A percentile compares a stretch with the other conserved stretches of the same genome.
Evolutionary conservation across 2,113 vertebrate genomes (phyloP).

Genomic region (Hemiprocne comata): DNA sequence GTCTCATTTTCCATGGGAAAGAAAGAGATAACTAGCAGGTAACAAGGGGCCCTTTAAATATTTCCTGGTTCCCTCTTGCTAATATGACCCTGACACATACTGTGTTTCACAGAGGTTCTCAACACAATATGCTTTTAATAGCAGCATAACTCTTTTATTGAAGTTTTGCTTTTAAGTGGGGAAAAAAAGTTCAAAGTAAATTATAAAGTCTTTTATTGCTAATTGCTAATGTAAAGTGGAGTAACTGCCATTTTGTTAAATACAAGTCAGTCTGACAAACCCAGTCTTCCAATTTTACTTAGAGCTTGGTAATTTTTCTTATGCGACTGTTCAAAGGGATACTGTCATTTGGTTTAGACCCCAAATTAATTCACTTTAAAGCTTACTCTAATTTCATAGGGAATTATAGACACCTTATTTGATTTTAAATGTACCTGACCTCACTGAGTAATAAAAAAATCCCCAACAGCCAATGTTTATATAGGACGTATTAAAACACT

Average conservation of each 20-base stretch:
- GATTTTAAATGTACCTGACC: background rate
- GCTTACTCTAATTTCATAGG: slow-evolving; percentile 1
- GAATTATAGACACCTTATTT: background rate
- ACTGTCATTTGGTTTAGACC: background rate
- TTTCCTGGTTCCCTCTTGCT: background rate
- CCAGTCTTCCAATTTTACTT: slow-evolving; percentile 9
- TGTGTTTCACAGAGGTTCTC: background rate
- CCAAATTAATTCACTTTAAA: slow-evolving; percentile 11
- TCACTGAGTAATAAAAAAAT: background rate
- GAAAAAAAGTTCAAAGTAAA: background rate
- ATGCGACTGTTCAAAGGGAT: background rate
- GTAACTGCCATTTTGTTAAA: slow-evolving; percentile 13
- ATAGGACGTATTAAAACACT: background rate
- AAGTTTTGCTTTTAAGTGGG: background rate
- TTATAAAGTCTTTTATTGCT: slow-evolving; percentile 46
- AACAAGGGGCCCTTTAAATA: slow-evolving; percentile 37
- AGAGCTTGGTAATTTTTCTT: background rate
- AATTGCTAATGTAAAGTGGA: slow-evolving; percentile 38
- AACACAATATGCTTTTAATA: background rate
- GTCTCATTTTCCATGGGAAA: slow-evolving; percentile 55
- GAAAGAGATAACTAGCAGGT: slow-evolving; percentile 36
- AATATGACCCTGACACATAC: background rate
- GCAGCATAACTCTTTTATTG: background rate
- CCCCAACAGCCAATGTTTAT: background rate
- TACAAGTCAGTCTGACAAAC: background rate